These are phyloP conservation scores for Peucedramus taeniatus DNA, from an alignment of 2,113 vertebrate species.

Conservation along the genomic window DNA sequence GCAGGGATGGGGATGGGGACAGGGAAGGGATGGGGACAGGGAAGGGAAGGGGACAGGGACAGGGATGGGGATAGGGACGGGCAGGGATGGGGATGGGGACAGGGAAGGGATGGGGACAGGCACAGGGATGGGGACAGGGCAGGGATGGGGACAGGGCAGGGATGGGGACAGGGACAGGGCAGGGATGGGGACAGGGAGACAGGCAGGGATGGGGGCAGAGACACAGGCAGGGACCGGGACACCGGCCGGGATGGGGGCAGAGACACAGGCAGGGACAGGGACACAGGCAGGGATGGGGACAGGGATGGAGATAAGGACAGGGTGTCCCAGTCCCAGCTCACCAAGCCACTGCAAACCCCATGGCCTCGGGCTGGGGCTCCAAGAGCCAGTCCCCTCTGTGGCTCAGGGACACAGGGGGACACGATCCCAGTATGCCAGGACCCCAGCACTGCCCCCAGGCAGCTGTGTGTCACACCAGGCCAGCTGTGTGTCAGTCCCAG, in stretches of 20 bases:
- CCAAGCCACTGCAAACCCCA: accelerated
- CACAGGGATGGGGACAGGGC: not conserved
- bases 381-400: accelerated
- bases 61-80: not conserved
- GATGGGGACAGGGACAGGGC: too few species aligned
- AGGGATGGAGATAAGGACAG: not conserved
- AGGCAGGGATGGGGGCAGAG: too few species aligned
- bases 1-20: too few species aligned
- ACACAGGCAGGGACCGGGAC: too few species aligned
- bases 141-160: not conserved
- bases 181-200: not conserved
- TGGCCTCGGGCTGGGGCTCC: accelerated
- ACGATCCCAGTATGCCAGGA: accelerated
- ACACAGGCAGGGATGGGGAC: too few species aligned
- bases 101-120: not conserved
- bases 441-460: not conserved
- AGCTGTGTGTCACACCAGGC: not conserved
- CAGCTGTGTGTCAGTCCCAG: not conserved
- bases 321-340: not conserved
- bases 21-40: too few species aligned
- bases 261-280: not conserved
- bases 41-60: not conserved
- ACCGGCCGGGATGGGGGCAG: not conserved
- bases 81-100: not conserved
- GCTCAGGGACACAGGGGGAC: not conserved